Evolutionary conservation across 92 coral and sea anemone genomes (phyloP).

Genomic region (Phymanthus crucifer): DNA sequence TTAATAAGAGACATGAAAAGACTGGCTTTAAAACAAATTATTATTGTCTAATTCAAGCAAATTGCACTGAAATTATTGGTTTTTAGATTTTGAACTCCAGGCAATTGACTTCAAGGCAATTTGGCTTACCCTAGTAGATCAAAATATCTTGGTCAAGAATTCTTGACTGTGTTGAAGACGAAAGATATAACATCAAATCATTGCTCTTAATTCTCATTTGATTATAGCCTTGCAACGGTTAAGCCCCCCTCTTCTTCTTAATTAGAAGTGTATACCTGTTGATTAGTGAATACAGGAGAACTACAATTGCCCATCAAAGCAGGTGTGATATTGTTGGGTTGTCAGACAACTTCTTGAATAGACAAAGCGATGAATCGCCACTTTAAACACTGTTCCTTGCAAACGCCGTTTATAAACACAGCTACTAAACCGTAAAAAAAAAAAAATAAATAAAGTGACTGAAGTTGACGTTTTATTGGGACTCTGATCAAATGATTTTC

Average conservation of each 20-base stretch:
- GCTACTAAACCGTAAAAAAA: neutral
- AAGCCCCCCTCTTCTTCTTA: neutral
- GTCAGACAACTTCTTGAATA: conserved; percentile 8
- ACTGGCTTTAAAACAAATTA: too few species aligned
- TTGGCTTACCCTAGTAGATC: too few species aligned
- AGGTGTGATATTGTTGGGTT: neutral
- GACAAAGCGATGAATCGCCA: neutral
- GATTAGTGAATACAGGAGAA: neutral
- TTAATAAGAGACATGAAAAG: too few species aligned
- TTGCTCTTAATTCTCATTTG: neutral
- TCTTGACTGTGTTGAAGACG: neutral
- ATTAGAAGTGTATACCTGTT: neutral
- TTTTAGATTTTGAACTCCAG: too few species aligned
- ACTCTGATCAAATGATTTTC: too few species aligned
- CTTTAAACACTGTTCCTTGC: conserved; percentile 5
- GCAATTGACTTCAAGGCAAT: too few species aligned
- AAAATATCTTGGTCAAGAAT: neutral
- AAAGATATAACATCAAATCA: neutral
- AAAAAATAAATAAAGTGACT: too few species aligned
- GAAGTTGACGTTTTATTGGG: neutral
- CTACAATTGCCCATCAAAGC: conserved; percentile 5
- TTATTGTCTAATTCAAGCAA: too few species aligned
- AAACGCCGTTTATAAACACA: neutral
- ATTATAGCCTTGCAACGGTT: neutral
- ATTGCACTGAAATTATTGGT: too few species aligned